phyloP scores from a whole-genome alignment of 2,113 vertebrate genomes.

The Nerophis ophidion region DNA sequence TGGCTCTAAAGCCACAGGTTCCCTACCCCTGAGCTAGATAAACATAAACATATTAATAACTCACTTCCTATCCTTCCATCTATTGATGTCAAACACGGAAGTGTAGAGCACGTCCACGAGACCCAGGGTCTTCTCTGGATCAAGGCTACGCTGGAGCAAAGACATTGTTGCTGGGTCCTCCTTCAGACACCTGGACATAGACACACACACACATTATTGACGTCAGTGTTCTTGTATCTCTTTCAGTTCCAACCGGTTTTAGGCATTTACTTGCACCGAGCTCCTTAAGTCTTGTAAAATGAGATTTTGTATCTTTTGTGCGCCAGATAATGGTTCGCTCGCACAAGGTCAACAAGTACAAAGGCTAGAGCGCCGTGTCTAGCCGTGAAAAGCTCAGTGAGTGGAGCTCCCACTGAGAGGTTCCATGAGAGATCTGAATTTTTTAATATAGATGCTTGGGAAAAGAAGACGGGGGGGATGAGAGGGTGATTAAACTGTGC shows the following conservation, averaged over 20 bases:
- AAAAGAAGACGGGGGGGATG: too few relatives aligned
- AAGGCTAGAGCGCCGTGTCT: neutral
- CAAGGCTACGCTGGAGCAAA: conserved; percentile 91
- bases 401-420: neutral
- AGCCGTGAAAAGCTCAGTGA: neutral
- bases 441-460: neutral
- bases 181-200: conserved; percentile 87
- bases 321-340: neutral
- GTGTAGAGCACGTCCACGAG: conserved; percentile 96
- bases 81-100: conserved; percentile 85
- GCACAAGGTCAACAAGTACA: neutral
- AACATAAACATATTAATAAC: conserved; percentile 1
- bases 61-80: conserved; percentile 92
- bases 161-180: conserved; percentile 99
- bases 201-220: neutral
- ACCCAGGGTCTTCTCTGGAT: conserved; percentile 96
- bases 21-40: too few relatives aligned
- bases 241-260: neutral
- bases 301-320: conserved; percentile 2
- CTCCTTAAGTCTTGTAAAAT: neutral
- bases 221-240: neutral
- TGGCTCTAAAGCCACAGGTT: too few relatives aligned
- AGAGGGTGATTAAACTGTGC: neutral
- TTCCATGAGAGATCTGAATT: neutral
- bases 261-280: neutral